Evolutionary conservation across 2,797 vertebrate genomes (phyloP), one percentile per base, ranked within the genome.

Genomic region (Thaleichthys pacificus): DNA sequence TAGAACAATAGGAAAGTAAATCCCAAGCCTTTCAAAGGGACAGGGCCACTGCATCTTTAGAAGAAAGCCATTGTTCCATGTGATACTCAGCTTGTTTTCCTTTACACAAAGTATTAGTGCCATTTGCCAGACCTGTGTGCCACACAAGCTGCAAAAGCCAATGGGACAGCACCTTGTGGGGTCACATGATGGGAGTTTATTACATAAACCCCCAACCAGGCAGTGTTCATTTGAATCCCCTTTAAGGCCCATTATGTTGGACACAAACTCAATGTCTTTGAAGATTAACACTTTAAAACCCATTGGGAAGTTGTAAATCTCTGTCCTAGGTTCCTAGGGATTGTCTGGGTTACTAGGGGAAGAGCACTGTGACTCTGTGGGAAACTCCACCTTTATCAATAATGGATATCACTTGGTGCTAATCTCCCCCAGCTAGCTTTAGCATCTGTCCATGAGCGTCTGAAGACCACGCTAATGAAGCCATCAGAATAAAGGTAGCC

Each of bases 381-480:
- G 21, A 78, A 65, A 65, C 14, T 67, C 65, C 49, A 73, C 47
- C 32, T 77, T 69, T 67, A 77, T 84, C 69, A 87, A 78, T 79
- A 70, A 80, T 70, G 71, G 56, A 77, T 75, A 76, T 19, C 32
- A 60, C 30, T 28, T 60, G 35, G 19, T 61, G 42, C 61, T 68
- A 49, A 72, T 51, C 74, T 80, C 62, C 60, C 32, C 49, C 47
- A 24, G 63, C 71, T 74, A 80, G 57, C 82, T 82, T 83, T 79
- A 76, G 66, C 79, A 81, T 87, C 77, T 78, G 70, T 77, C 76
- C 75, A 71, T 76, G 73, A 71, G 80, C 71, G 80, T 74, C 82
- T 78, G 73, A 80, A 83, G 73, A 69, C 71, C 79, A 81, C 72
- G 74, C 69, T 87, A 90, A 90, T 90, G 78, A 86, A 91, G 87